A percentile compares a stretch with the other conserved stretches of the same genome.
phyloP scores from a whole-genome alignment of 2,888 invertebrate genomes.

The Cheilosia impressa region DNA sequence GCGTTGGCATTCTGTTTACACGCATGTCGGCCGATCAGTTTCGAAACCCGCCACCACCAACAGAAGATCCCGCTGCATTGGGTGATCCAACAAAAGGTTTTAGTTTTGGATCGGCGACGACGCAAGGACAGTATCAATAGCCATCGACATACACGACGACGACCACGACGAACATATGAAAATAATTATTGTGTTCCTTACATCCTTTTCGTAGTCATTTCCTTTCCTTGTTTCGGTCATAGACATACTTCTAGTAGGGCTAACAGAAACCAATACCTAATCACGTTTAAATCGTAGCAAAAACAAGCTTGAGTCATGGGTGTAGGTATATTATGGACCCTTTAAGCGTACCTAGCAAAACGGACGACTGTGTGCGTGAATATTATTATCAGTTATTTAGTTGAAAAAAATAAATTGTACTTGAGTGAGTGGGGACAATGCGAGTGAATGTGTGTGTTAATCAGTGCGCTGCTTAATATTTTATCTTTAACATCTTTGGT shows the following conservation, averaged over 20 bases:
- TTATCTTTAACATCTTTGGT: constrained; percentile 22
- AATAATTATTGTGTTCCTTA: constrained; percentile 38
- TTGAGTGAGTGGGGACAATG: constrained; percentile 57
- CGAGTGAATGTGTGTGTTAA: constrained; percentile 53
- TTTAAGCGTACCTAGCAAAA: background rate
- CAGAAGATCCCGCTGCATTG: constrained; percentile 90
- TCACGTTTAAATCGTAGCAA: too few species aligned
- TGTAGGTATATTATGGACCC: background rate
- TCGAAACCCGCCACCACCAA: constrained; percentile 90
- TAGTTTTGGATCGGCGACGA: constrained; percentile 77
- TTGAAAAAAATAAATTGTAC: constrained; percentile 37
- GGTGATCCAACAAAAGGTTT: constrained; percentile 85
- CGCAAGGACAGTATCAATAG: constrained; percentile 82
- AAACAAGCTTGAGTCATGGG: constrained; percentile 7
- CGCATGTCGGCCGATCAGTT: constrained; percentile 96
- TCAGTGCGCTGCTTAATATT: constrained; percentile 32
- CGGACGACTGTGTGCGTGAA: constrained; percentile 35
- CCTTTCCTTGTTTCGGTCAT: constrained; percentile 36
- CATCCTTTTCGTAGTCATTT: constrained; percentile 50
- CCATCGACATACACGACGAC: constrained; percentile 9
- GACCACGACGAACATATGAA: constrained; percentile 26
- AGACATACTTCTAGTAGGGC: constrained; percentile 21
- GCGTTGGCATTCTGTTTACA: constrained; percentile 97
- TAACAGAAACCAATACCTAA: constrained; percentile 13
- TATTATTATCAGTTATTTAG: constrained; percentile 26